Conservation (phyloP, 2,113 vertebrate species). For the Tupaia chinensis region DNA sequence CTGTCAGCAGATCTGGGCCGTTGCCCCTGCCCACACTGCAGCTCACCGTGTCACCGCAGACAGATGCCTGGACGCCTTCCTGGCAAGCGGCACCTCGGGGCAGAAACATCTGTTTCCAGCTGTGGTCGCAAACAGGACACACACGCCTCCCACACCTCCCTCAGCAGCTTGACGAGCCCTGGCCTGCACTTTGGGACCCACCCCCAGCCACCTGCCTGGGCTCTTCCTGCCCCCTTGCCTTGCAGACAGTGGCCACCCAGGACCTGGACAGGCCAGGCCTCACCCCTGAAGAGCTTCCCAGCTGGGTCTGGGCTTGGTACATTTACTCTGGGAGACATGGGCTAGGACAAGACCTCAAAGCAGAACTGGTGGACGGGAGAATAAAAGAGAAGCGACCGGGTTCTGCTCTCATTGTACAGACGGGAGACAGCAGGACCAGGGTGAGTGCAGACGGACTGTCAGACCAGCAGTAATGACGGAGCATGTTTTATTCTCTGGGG, state of each 20-base stretch:
- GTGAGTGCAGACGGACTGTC: rapidly evolving
- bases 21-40: rapidly evolving
- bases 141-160: neutral
- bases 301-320: rapidly evolving
- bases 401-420: neutral
- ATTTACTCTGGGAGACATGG: neutral
- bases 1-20: rapidly evolving
- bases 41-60: neutral
- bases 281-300: neutral
- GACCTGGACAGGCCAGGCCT: too few relatives aligned
- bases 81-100: neutral
- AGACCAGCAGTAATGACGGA: neutral
- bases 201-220: neutral
- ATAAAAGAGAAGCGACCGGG: neutral
- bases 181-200: rapidly evolving
- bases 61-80: rapidly evolving
- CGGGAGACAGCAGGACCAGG: neutral
- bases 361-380: neutral
- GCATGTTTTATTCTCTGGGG: neutral
- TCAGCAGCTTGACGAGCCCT: neutral
- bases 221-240: too few relatives aligned
- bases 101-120: slow-evolving; percentile 27
- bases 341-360: neutral
- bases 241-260: neutral
- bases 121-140: neutral